These are phyloP conservation scores for Sympetrum striolatum DNA, from an alignment of 2,888 invertebrate species.

Conservation along the genomic window DNA sequence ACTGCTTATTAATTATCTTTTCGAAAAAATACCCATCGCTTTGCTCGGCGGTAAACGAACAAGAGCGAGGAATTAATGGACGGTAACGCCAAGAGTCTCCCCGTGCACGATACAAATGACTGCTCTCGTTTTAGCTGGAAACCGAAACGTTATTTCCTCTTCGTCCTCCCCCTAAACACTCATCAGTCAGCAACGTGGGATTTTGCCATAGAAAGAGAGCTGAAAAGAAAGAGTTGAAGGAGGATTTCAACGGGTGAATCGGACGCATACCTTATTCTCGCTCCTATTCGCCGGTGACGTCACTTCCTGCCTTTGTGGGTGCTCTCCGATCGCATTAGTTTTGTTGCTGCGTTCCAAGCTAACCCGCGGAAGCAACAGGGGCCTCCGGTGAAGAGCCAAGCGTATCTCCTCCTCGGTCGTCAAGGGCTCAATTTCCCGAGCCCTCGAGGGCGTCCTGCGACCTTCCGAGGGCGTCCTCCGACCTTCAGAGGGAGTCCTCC, in stretches of 20 bases:
- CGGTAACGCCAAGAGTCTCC: neutral
- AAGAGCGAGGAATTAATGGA: neutral
- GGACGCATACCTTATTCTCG: slow-evolving; percentile 35
- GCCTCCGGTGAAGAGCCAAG: neutral
- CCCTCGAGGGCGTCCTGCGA: neutral
- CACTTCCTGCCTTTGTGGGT: slow-evolving; percentile 40
- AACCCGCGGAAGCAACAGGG: slow-evolving; percentile 8
- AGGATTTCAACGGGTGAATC: neutral
- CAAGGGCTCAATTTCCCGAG: neutral
- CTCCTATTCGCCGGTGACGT: slow-evolving; percentile 16
- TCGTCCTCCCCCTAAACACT: neutral
- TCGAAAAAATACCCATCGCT: too few relatives aligned
- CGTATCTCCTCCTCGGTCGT: neutral
- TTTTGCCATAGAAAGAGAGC: neutral
- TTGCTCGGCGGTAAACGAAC: neutral
- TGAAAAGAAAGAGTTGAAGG: neutral
- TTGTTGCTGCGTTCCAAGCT: slow-evolving; percentile 15
- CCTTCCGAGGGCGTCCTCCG: slow-evolving; percentile 10
- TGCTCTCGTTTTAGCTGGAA: slow-evolving; percentile 6
- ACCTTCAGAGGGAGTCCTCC: neutral
- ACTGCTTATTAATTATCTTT: too few relatives aligned
- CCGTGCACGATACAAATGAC: neutral
- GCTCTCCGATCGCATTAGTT: neutral
- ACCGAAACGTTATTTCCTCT: slow-evolving; percentile 34
- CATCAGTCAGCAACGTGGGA: slow-evolving; percentile 13